Base-by-base conservation (phyloP, 2,113 vertebrate species). In the Coreoperca whiteheadi region DNA sequence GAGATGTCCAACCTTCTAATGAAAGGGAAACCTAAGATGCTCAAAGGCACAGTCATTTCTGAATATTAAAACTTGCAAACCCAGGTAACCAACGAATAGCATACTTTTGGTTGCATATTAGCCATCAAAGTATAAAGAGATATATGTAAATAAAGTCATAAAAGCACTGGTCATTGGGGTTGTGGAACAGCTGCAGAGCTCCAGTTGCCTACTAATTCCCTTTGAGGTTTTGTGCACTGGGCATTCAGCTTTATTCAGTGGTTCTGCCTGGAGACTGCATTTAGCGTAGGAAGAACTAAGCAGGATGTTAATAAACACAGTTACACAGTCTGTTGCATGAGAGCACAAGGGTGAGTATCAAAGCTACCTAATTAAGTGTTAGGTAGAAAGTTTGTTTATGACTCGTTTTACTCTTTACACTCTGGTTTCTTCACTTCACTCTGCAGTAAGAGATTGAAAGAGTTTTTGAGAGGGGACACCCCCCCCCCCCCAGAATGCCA, bases 401-500 rank as follows among this genome's bases (percentile, higher is more conserved):
- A 32, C 68, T 59, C 28, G 10, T 50, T 66, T 81, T 54, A 5
- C 50, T 41, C 67, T 77, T 46, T 46, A 51, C 37, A 37, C 7
- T 43, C 6, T 34, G 4, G 4, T 16, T 41, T 71, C 64, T 59
- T 63, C 8, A 6, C 16, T 51, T 20, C 43, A 2, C 32, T 4
- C 34, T 74, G 34, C 57, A 59, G 37, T 7, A n/a, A n/a, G 5
- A n/a, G 20, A 37, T 1, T 25, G 25, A 48, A 30, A 53, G 30
- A 34, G 15, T 21, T 83, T 59, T 77, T 54, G 21, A 72, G 14
- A 67, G 60, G 9, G 74, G 37, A 32, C 79, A 83, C 85, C 41
- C 81, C 72, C 76, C 74, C 57, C 76, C 74, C 60, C 41, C 59
- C 68, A 90, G 86, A 92, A 91, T 91, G 87, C 64, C 88, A 91